Conservation (phyloP, 2,113 vertebrate genomes). For the Rutilus rutilus region DNA sequence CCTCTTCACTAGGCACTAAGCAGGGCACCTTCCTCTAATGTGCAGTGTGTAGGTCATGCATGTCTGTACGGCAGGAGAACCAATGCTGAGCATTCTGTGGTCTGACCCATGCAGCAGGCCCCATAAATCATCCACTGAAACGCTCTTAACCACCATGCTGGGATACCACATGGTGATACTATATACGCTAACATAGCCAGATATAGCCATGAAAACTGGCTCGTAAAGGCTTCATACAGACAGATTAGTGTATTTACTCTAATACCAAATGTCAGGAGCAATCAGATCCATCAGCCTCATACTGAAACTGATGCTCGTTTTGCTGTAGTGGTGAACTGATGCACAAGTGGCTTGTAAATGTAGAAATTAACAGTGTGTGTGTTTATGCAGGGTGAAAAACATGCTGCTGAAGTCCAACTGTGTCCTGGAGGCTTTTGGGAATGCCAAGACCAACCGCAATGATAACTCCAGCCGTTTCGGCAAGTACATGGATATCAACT, state of each 20-base stretch:
- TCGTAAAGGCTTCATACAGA: slow-evolving; percentile 5
- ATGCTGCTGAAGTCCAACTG: slow-evolving; percentile 98
- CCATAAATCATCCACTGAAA: slow-evolving; percentile 33
- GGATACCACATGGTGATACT: slow-evolving; percentile 38
- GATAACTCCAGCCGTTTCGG: slow-evolving; percentile 99
- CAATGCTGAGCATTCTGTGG: slow-evolving; percentile 19
- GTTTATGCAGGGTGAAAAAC: slow-evolving; percentile 89
- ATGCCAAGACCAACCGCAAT: slow-evolving; percentile 97
- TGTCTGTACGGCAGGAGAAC: background rate
- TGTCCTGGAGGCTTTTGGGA: slow-evolving; percentile 95
- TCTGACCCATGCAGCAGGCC: slow-evolving; percentile 20
- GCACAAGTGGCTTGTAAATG: slow-evolving; percentile 26
- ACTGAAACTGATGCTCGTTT: slow-evolving; percentile 1
- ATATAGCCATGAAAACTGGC: background rate
- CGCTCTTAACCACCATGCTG: background rate
- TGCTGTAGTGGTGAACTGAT: slow-evolving; percentile 16
- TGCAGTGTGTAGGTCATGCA: background rate
- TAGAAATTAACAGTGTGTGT: slow-evolving; percentile 29
- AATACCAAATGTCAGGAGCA: slow-evolving; percentile 6
- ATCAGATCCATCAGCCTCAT: slow-evolving; percentile 27
- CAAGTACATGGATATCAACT: slow-evolving; percentile 99
- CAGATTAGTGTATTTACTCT: slow-evolving; percentile 14
- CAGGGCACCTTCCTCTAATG: background rate
- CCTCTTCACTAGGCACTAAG: background rate
- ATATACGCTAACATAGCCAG: background rate